Conservation (phyloP, 2,888 invertebrate genomes). For the Euplagia quadripunctaria region DNA sequence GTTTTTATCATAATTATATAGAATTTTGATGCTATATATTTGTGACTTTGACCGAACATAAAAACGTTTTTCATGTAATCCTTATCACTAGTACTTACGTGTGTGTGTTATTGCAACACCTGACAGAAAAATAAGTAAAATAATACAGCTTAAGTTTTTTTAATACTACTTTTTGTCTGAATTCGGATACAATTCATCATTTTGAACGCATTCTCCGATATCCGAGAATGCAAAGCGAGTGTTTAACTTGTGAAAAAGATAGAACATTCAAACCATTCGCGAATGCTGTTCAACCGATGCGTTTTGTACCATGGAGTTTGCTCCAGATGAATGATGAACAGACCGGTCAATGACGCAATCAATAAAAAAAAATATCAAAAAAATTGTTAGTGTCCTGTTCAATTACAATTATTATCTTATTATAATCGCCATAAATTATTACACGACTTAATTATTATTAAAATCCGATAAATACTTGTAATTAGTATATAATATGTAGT, state of each 20-base stretch:
- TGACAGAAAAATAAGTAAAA: not conserved
- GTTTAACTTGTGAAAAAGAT: not conserved
- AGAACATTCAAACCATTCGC: too few species aligned
- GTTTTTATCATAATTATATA: not conserved
- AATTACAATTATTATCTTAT: too few species aligned
- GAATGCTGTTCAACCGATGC: too few species aligned
- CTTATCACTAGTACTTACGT: conserved; percentile 1
- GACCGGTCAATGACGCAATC: not conserved
- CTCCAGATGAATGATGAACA: too few species aligned
- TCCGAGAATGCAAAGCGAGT: not conserved
- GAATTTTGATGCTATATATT: not conserved
- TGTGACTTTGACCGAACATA: conserved; percentile 3
- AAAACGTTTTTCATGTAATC: conserved; percentile 5
- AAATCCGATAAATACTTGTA: too few species aligned
- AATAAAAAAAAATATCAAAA: not conserved
- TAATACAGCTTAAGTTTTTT: not conserved
- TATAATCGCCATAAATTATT: too few species aligned
- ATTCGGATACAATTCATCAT: not conserved
- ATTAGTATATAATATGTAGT: not conserved
- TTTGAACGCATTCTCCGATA: too few species aligned
- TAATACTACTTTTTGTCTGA: not conserved
- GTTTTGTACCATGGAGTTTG: too few species aligned
- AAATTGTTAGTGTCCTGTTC: not conserved
- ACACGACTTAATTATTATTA: too few species aligned
- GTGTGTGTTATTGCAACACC: conserved; percentile 4